Percentiles rank a stretch among this genome's conserved stretches.
Evolutionary conservation across 2,113 vertebrate species (phyloP).

Genomic region (Oenanthe oenanthe): DNA sequence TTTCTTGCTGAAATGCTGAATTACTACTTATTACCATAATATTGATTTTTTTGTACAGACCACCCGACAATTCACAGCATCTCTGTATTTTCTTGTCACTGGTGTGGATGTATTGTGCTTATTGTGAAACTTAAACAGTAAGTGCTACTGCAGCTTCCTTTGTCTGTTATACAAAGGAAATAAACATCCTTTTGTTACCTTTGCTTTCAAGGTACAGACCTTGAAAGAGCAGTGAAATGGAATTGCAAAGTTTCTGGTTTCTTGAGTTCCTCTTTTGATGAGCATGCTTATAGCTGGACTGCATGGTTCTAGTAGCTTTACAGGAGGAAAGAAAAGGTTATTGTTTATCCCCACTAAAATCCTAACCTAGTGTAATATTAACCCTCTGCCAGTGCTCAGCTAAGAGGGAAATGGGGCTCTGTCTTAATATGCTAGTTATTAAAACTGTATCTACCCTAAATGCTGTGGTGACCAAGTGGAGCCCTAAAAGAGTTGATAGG

Average conservation of each 20-base stretch:
- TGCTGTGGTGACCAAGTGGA: neutral
- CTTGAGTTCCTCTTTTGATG: neutral
- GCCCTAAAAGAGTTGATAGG: neutral
- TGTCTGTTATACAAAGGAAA: conserved; percentile 28
- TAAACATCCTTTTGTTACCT: conserved; percentile 3
- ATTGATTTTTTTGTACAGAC: neutral
- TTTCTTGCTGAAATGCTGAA: neutral
- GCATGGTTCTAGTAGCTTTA: neutral
- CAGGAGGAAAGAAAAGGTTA: conserved; percentile 9
- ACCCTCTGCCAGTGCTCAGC: neutral
- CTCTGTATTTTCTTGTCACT: neutral
- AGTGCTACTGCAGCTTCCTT: conserved; percentile 7
- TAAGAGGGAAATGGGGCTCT: neutral
- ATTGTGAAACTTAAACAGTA: conserved; percentile 1
- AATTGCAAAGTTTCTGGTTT: neutral
- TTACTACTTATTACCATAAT: neutral
- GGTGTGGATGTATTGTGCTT: neutral
- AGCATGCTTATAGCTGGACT: neutral
- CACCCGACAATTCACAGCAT: neutral
- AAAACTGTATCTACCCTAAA: neutral
- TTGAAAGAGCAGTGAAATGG: neutral
- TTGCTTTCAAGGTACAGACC: neutral
- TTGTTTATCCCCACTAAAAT: conserved; percentile 9
- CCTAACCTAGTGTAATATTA: neutral
- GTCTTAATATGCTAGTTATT: neutral